Evolutionary conservation across 2,888 invertebrate species (phyloP).

Genomic region (Cactoblastis cactorum): DNA sequence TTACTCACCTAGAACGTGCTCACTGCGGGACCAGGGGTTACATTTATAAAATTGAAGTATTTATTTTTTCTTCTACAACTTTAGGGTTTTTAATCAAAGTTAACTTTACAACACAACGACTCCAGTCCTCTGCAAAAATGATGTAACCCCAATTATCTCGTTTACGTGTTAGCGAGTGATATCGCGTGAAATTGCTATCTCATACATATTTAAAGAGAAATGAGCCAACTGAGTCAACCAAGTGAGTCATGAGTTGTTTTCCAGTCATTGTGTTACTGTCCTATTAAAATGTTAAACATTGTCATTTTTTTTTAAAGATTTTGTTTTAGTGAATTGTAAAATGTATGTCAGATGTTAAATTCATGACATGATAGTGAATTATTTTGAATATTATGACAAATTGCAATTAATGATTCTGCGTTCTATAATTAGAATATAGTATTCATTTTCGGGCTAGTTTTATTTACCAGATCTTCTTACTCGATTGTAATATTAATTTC

Average conservation of each 20-base stretch:
- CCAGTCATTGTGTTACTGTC: not conserved
- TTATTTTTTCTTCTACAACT: too few relatives aligned
- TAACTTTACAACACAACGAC: too few relatives aligned
- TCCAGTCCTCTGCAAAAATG: not conserved
- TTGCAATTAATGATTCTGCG: too few relatives aligned
- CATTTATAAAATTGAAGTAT: too few relatives aligned
- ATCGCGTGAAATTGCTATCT: not conserved
- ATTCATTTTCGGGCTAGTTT: too few relatives aligned
- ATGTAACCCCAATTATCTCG: not conserved
- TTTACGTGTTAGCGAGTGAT: not conserved
- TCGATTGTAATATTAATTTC: too few relatives aligned
- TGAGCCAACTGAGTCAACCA: not conserved
- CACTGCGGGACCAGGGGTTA: too few relatives aligned
- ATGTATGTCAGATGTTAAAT: not conserved
- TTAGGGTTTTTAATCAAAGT: too few relatives aligned
- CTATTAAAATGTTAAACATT: not conserved
- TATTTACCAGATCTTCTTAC: too few relatives aligned
- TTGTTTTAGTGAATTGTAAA: not conserved
- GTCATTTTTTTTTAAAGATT: not conserved
- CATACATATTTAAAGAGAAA: constrained; percentile 4
- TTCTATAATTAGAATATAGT: too few relatives aligned
- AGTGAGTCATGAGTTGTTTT: not conserved
- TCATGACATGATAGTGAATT: not conserved
- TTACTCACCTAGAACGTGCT: too few relatives aligned
- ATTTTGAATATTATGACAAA: not conserved